phyloP scores from a whole-genome alignment of 1,140 invertebrate genomes.

The Maconellicoccus hirsutus region DNA sequence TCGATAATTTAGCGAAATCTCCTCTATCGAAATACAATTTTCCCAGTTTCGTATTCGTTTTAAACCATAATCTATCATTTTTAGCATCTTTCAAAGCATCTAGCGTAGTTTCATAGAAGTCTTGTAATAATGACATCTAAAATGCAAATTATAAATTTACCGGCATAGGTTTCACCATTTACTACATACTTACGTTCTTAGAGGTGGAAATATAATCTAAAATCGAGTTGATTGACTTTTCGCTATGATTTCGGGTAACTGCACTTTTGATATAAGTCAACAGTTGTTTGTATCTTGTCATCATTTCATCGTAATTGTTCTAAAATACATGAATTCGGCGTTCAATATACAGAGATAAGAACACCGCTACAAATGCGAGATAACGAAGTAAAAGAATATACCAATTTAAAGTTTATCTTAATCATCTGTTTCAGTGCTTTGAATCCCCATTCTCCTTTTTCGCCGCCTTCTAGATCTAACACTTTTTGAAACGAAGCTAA shows the following conservation, averaged over 20 bases:
- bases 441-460: conserved; percentile 99
- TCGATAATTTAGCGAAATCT: conserved; percentile 88
- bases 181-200: conserved; percentile 66
- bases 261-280: conserved; percentile 97
- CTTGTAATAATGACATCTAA: conserved; percentile 96
- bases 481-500: conserved; percentile 94
- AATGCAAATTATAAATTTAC: conserved; percentile 10
- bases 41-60: conserved; percentile 98
- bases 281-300: conserved; percentile 90
- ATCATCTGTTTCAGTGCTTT: conserved; percentile 99
- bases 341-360: neutral
- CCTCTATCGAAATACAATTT: conserved; percentile 96
- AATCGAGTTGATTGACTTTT: conserved; percentile 99
- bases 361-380: neutral
- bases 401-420: conserved; percentile 98
- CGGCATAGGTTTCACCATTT: neutral
- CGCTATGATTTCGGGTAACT: conserved; percentile 97
- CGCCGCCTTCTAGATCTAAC: conserved; percentile 86
- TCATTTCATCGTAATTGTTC: conserved; percentile 94
- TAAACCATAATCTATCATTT: conserved; percentile 99
- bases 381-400: conserved; percentile 36
- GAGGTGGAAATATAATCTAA: conserved; percentile 98
- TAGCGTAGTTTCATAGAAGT: conserved; percentile 98
- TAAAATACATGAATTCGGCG: conserved; percentile 38
- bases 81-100: conserved; percentile 97